Percentiles rank a stretch among this genome's conserved stretches.
Conservation (phyloP, 2,888 invertebrate genomes). For the Megamerina dolium region DNA sequence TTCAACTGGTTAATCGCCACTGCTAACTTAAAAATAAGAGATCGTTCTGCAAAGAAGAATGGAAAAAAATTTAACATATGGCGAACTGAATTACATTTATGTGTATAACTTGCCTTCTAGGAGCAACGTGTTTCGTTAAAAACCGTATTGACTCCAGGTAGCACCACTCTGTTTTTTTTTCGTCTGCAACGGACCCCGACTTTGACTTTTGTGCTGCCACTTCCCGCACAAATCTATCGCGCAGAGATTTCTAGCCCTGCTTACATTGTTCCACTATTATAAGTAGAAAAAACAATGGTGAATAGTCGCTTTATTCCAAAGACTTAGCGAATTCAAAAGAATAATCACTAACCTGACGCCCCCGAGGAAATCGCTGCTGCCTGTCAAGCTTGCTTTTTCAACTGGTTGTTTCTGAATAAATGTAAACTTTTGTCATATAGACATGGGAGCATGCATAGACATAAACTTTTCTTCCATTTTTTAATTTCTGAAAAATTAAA, state of each 20-base stretch:
- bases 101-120: not conserved
- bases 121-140: too few species aligned
- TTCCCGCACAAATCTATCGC: constrained; percentile 9
- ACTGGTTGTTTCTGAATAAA: constrained; percentile 8
- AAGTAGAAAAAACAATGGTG: too few species aligned
- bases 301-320: too few species aligned
- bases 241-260: constrained; percentile 10
- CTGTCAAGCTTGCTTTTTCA: constrained; percentile 9
- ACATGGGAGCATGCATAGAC: constrained; percentile 5
- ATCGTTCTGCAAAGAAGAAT: too few species aligned
- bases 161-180: constrained; percentile 5
- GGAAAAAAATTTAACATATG: too few species aligned
- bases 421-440: constrained; percentile 8
- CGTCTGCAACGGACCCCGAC: not conserved
- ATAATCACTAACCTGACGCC: too few species aligned
- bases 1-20: too few species aligned
- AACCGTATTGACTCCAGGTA: not conserved
- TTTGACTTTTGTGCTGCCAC: not conserved
- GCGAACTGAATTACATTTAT: not conserved
- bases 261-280: constrained; percentile 2
- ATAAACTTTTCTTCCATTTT: too few species aligned
- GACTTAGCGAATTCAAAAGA: too few species aligned
- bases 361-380: constrained; percentile 4
- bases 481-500: too few species aligned
- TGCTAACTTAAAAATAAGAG: too few species aligned